A percentile compares a stretch with the other conserved stretches of the same genome.
Evolutionary conservation across 2,113 vertebrate genomes (phyloP).

Genomic region (Ophiodon elongatus): DNA sequence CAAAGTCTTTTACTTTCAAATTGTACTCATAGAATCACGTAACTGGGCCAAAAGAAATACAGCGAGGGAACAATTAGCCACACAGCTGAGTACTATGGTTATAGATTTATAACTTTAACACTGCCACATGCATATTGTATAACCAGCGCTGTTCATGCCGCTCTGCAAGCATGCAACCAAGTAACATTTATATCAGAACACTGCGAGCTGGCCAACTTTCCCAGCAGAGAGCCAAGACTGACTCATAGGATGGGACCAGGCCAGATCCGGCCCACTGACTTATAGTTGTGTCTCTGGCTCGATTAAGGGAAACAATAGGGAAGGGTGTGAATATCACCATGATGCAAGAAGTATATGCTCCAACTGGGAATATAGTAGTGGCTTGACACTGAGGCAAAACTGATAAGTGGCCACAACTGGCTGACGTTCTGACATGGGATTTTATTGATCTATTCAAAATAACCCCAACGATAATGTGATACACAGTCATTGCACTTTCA

Average conservation of each 20-base stretch:
- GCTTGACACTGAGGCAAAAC: constrained; percentile 17
- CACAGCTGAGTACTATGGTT: neutral
- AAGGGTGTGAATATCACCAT: constrained; percentile 35
- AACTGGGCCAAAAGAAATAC: neutral
- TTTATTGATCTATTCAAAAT: neutral
- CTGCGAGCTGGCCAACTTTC: constrained; percentile 17
- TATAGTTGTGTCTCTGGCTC: constrained; percentile 44
- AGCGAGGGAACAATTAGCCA: neutral
- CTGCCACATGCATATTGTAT: constrained; percentile 27
- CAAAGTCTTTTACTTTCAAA: neutral
- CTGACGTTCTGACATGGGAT: neutral
- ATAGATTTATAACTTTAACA: constrained; percentile 17
- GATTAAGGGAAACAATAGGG: constrained; percentile 44
- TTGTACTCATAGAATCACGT: neutral
- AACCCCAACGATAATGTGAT: neutral
- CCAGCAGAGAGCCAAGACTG: constrained; percentile 31
- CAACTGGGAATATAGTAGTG: neutral
- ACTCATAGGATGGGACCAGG: constrained; percentile 25
- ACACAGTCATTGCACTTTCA: neutral
- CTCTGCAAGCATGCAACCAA: constrained; percentile 17
- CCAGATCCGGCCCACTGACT: constrained; percentile 41
- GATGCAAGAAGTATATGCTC: constrained; percentile 24
- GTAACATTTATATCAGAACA: constrained; percentile 47
- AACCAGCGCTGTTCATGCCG: constrained; percentile 16
- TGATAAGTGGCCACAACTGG: neutral